Evolutionary conservation across 2,113 vertebrate genomes (phyloP), one percentile per base, ranked within the genome.

Genomic region (Cathartes aura): DNA sequence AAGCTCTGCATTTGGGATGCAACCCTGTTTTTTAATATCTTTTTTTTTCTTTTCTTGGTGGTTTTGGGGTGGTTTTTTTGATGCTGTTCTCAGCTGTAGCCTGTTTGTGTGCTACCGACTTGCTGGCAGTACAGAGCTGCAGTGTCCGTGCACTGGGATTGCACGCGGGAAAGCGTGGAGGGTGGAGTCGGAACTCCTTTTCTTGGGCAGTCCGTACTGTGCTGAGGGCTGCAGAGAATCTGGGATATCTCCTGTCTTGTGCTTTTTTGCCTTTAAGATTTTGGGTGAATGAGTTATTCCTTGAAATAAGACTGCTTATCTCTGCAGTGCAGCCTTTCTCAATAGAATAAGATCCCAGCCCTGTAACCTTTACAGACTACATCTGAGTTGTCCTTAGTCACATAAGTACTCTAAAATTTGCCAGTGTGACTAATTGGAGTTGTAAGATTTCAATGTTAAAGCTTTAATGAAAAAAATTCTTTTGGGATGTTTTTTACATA

Each of bases 121-220:
- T 72, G 32, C 34, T 3, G 4, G 26, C 47, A 30, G 18, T 38
- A 24, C 1, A 3, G 76, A 81, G 45, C 23, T 81, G 14, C 0
- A 0, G 27, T 26, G 58, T 48, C 43, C 1, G 0, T 80, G 43
- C 29, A 19, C 50, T 1, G 2, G 53, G 43, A 55, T 24, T 88
- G 32, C 47, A 24, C 1, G 2, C 15, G 34, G 26, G 30, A 60
- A 58, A 68, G 20, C 0, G 0, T 55, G 27, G 62, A 84, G 6
- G 24, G 12, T 64, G 36, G 55, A 68, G 43, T 55, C 40, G 47
- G 26, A 60, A 85, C 48, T 66, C 29, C 15, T 79, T 55, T 88
- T 55, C 11, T 34, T 62, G 26, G 58, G 22, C 42, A 45, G 11
- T 48, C 48, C 1, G 1, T 53, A 29, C 22, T 48, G 15, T 29